Evolutionary conservation across 2,797 vertebrate species (phyloP), one percentile per base, ranked within the genome.

Genomic region (Microctenopoma stevenorrisi): DNA sequence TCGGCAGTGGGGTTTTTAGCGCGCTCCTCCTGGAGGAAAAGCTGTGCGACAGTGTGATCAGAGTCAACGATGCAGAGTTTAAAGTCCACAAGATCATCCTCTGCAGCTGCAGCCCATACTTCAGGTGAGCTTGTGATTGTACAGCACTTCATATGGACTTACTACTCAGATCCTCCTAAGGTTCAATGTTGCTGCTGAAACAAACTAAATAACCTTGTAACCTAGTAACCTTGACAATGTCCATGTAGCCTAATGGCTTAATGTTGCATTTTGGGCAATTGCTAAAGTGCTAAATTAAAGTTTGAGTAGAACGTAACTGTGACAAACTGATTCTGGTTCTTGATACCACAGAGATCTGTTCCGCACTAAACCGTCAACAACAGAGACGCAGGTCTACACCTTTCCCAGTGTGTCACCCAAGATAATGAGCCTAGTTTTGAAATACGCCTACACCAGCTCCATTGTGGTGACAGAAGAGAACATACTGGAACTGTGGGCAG

Each of bases 11-110:
- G 0, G 38, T 44, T 1, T 66, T 50, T 4, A 51, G 43, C 13
- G 52, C 76, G 52, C 46, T 79, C 15, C 65, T 30, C 11, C 37
- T 25, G 56, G 56, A 63, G 59, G 53, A 9, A 35, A 14, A 44
- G 3, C 54, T 77, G 33, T 65, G 75, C 12, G 75, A 82, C n/a
- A n/a, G 44, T 2, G 33, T 79, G 30, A 52, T 79, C 55, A n/a
- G 4, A 26, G 65, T 56, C 8, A 22, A 35, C 0, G 30, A 33
- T 3, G 50, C n/a, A 0, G 63, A 71, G 33, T 68, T 77, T 9
- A 60, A 49, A 26, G 40, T 50, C 46, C 76, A 83, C 61, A 59
- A 16, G 65, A 15, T 79, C 28, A 37, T 83, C 58, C 76, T 83
- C 44, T 63, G 57, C 5, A 43, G 16, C 53, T 63, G 64, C 68